Evolutionary conservation across 1,140 invertebrate species (phyloP).

Genomic region (Zaprionus capensis): DNA sequence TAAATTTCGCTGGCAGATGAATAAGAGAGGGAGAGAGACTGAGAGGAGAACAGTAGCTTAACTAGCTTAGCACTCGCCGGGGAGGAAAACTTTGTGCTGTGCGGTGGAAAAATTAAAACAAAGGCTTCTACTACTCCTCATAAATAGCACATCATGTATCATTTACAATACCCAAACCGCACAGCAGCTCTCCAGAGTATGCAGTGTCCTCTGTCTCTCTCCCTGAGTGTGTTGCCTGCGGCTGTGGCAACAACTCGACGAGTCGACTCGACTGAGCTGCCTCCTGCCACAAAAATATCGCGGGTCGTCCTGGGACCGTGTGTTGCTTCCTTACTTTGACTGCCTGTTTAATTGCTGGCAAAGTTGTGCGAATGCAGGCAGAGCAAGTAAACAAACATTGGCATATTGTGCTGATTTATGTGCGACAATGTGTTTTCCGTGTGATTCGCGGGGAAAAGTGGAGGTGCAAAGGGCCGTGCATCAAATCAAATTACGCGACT

Average conservation of each 20-base stretch:
- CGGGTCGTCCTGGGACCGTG: constrained; percentile 30
- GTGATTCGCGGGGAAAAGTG: constrained; percentile 7
- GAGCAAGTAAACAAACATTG: constrained; percentile 80
- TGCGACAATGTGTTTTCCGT: constrained; percentile 75
- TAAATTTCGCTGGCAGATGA: constrained; percentile 55
- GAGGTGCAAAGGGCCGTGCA: constrained; percentile 16
- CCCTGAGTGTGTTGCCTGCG: constrained; percentile 23
- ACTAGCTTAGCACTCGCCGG: constrained; percentile 57
- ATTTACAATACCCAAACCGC: constrained; percentile 65
- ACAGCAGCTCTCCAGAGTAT: constrained; percentile 25
- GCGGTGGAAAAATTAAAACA: constrained; percentile 74
- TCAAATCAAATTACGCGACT: constrained; percentile 80
- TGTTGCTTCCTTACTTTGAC: constrained; percentile 33
- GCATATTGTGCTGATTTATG: constrained; percentile 84
- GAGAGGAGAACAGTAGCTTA: constrained; percentile 50
- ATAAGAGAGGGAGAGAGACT: not conserved
- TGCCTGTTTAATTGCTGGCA: constrained; percentile 83
- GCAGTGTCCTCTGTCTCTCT: not conserved
- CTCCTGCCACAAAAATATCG: not conserved
- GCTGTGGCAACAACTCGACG: constrained; percentile 31
- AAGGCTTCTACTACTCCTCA: constrained; percentile 70
- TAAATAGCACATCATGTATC: constrained; percentile 84
- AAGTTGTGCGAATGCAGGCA: constrained; percentile 70
- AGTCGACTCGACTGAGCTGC: not conserved
- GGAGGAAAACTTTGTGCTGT: constrained; percentile 61